Evolutionary conservation across 2,888 invertebrate species (phyloP), one percentile per base, ranked within the genome.

Genomic region (Cephonodes hylas): DNA sequence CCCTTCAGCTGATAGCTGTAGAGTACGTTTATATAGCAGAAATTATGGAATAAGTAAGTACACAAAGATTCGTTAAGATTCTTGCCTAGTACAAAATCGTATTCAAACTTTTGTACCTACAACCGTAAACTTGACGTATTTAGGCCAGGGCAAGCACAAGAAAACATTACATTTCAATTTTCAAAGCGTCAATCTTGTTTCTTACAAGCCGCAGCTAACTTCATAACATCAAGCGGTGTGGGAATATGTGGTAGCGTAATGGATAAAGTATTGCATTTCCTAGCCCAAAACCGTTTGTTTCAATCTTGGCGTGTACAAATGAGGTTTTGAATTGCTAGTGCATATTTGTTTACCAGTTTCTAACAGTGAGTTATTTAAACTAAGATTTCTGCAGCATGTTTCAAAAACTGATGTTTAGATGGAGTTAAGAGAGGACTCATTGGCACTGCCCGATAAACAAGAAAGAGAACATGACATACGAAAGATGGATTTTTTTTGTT

Each of bases 211-310:
- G 81, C 78, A 13, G 10, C 15, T 25, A 27, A 27, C 27, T 53
- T 53, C 18, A 27, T 53, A 27, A 77, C 73, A 78, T 69, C 66
- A 75, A 72, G 66, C 61, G 66, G 64, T 23, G 22, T 64, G 48
- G 58, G 60, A 63, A 45, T 46, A 34, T 63, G 63, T 57, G 60
- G 31, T 31, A 22, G 25, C 58, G 45, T 61, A 63, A 68, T 59
- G 56, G 48, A 53, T 57, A 46, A 63, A 65, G 46, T 64, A 64
- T 68, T 57, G 68, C 58, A 64, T 65, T 65, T 62, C 64, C 70
- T 62, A 60, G 27, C 15, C 31, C 63, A 61, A 31, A 53, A 18
- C 15, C 15, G 25, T 23, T 27, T 48, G 25, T 48, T 48, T 8
- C 48, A 25, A 23, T 27, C 48, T 27, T 53, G 48, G 48, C 48